Evolutionary conservation across 1,140 invertebrate species (phyloP), one percentile per base, ranked within the genome.

Genomic region (Oncopodura yosiiana): DNA sequence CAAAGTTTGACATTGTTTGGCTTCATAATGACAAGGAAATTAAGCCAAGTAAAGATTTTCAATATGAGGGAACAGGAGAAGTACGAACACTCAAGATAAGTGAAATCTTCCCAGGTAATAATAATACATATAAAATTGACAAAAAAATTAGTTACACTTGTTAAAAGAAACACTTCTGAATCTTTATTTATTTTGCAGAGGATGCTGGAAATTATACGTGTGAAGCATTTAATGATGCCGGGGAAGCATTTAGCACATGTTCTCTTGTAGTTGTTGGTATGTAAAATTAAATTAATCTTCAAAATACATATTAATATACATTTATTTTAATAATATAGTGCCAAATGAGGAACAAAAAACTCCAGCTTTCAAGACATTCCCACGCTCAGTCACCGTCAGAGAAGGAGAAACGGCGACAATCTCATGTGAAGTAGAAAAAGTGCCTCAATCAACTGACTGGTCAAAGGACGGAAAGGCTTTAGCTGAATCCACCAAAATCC

Each of bases 11-110:
- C 67, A 87, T 94, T 2, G 77, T 90, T 41, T 97, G 93, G 94
- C 75, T 95, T 38, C 90, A 94, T 71, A 93, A 94, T 68, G 92
- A 94, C 70, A 94, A 94, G 69, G 89, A 94, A 70, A 94, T 97
- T 64, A 94, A 92, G 71, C 86, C 90, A 0, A 90, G 86, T 68
- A 94, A 94, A 73, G 92, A 96, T 73, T 96, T 97, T 78, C 81
- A 88, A 67, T 94, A 94, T 67, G 81, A 84, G 19, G 88, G 80
- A 66, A 84, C 88, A 68, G 91, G 88, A 1, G 90, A 94, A 69
- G 85, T 85, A 53, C 87, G 93, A 71, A 89, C 88, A 67, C 71
- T 96, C 54, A 78, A 84, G 58, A 94, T 96, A 58, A 82, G 87
- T 16, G 91, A 96, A 70, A 90, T 95, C 66, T 94, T 92, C 80